These are phyloP conservation scores for Drosophila multiciliata DNA, from an alignment of 2,888 invertebrate species.

Conservation along the genomic window DNA sequence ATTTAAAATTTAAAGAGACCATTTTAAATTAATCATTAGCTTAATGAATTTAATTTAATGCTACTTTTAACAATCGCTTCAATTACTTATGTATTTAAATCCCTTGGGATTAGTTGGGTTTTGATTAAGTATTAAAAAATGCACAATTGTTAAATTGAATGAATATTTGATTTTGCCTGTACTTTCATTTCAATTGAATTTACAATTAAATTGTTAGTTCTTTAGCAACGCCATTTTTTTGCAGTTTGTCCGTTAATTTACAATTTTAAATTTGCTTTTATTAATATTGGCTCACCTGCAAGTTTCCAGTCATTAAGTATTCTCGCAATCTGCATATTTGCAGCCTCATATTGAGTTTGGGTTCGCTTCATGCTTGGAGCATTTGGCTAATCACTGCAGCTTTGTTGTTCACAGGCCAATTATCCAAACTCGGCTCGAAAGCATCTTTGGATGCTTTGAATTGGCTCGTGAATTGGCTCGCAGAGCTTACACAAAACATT, in stretches of 20 bases:
- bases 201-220: neutral
- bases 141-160: neutral
- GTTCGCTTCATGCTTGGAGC: conserved; percentile 31
- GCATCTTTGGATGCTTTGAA: conserved; percentile 34
- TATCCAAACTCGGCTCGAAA: conserved; percentile 35
- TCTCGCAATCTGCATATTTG: conserved; percentile 19
- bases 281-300: neutral
- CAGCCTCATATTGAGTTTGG: neutral
- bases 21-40: neutral
- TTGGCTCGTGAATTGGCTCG: conserved; percentile 17
- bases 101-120: neutral
- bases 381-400: conserved; percentile 62
- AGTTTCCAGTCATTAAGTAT: conserved; percentile 41
- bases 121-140: neutral
- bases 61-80: neutral
- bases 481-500: conserved; percentile 51
- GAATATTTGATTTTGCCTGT: neutral
- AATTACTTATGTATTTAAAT: neutral
- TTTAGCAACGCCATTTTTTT: neutral
- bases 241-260: neutral
- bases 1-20: neutral
- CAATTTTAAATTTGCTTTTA: neutral
- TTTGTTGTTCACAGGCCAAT: conserved; percentile 43
- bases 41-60: neutral
- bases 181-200: conserved; percentile 4